phyloP scores from a whole-genome alignment of 2,797 vertebrate species.

The Falco cherrug region DNA sequence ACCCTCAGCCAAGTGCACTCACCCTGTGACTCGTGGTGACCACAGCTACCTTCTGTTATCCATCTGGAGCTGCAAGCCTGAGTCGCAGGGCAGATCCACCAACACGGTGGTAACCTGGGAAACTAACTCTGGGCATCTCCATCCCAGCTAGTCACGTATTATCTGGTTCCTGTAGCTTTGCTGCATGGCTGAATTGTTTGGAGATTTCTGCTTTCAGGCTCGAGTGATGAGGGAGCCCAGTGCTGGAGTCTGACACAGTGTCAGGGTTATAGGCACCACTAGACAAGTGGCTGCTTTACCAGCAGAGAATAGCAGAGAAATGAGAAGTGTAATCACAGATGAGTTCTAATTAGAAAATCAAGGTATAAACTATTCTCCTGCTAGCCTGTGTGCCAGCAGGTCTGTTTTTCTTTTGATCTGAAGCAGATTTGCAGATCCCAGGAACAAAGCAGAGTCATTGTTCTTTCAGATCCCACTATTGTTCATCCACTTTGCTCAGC shows the following conservation, averaged over 20 bases:
- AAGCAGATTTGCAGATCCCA: neutral
- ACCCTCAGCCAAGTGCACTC: neutral
- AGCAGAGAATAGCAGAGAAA: neutral
- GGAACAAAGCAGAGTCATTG: neutral
- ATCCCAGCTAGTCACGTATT: neutral
- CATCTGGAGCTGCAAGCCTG: neutral
- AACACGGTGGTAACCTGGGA: neutral
- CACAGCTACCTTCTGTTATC: neutral
- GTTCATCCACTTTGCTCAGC: neutral
- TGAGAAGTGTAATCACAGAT: neutral
- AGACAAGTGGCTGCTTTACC: neutral
- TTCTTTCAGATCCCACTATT: neutral
- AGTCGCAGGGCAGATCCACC: neutral
- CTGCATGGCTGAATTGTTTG: neutral
- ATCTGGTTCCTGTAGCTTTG: neutral
- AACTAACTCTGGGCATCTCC: neutral
- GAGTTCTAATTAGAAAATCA: neutral
- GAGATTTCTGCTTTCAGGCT: neutral
- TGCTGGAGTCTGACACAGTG: neutral
- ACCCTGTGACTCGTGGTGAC: neutral
- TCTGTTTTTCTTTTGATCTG: neutral
- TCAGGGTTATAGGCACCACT: neutral
- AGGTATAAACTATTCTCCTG: neutral
- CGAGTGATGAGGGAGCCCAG: neutral
- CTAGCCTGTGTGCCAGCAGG: neutral